Percentiles rank a stretch among this genome's conserved stretches.
Conservation (phyloP, 92 coral and sea anemone species). For the Umimayanthus kanabou region DNA sequence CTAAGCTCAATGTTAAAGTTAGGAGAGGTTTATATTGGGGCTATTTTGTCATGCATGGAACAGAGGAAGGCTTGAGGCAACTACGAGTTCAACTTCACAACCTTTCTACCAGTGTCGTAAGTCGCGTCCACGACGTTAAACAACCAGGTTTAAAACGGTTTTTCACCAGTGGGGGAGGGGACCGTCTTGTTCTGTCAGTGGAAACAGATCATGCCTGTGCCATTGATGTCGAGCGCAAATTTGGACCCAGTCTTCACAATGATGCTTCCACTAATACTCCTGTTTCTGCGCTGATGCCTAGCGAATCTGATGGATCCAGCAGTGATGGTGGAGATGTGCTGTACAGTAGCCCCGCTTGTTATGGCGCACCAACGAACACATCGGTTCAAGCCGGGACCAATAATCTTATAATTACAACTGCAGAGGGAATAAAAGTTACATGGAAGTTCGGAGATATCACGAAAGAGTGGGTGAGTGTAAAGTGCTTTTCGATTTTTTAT, state of each 20-base stretch:
- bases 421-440: conserved; percentile 58
- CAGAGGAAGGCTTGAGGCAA: no score
- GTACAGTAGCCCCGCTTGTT: neutral
- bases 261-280: neutral
- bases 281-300: neutral
- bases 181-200: conserved; percentile 56
- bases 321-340: conserved; percentile 26
- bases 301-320: conserved; percentile 15
- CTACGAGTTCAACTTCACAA: conserved; percentile 2
- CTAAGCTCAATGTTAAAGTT: conserved; percentile 51
- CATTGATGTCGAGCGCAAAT: conserved; percentile 43
- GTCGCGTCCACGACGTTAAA: conserved; percentile 23
- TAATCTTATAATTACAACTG: conserved; percentile 31
- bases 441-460: conserved; percentile 81
- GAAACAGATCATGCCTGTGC: conserved; percentile 65
- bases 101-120: conserved; percentile 34
- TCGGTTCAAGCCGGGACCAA: neutral
- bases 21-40: conserved; percentile 48
- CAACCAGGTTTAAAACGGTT: conserved; percentile 69
- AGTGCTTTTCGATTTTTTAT: no score
- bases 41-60: neutral
- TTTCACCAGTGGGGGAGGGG: conserved; percentile 60
- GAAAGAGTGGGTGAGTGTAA: conserved; percentile 63
- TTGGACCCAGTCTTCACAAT: neutral
- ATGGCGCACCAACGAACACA: neutral